phyloP scores from a whole-genome alignment of 2,888 invertebrate species.

The Drosophila nigritarsus region DNA sequence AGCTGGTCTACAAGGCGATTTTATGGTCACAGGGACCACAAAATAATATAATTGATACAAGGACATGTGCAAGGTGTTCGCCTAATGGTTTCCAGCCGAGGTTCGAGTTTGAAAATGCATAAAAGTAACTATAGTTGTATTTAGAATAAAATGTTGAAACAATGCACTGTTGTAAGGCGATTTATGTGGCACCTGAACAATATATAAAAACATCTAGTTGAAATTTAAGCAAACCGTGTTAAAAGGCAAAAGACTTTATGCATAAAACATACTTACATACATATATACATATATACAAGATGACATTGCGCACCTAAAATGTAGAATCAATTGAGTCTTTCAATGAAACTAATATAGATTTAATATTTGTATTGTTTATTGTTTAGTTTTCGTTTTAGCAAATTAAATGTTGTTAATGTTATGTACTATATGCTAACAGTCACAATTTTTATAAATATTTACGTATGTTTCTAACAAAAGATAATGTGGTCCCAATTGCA shows the following conservation, averaged over 20 bases:
- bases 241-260: conserved; percentile 58
- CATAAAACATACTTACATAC: conserved; percentile 38
- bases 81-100: conserved; percentile 22
- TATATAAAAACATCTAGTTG: conserved; percentile 21
- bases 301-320: conserved; percentile 18
- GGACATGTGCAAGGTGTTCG: conserved; percentile 15
- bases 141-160: conserved; percentile 54
- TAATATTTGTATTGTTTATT: conserved; percentile 6
- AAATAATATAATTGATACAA: conserved; percentile 1
- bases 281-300: conserved; percentile 12
- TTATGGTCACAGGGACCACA: conserved; percentile 71
- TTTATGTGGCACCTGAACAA: conserved; percentile 54
- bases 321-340: conserved; percentile 12
- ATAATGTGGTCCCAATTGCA: conserved; percentile 35
- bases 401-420: conserved; percentile 44
- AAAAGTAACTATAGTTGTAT: conserved; percentile 38
- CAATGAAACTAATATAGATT: conserved; percentile 4
- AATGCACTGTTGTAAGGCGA: conserved; percentile 58
- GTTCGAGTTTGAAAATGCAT: conserved; percentile 24
- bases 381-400: conserved; percentile 7
- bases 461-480: conserved; percentile 15
- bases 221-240: conserved; percentile 52
- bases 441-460: conserved; percentile 6
- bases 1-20: conserved; percentile 48
- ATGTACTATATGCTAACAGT: conserved; percentile 4